Evolutionary conservation across 2,888 invertebrate genomes (phyloP), one percentile per base, ranked within the genome.

Genomic region (Philonicus albiceps): DNA sequence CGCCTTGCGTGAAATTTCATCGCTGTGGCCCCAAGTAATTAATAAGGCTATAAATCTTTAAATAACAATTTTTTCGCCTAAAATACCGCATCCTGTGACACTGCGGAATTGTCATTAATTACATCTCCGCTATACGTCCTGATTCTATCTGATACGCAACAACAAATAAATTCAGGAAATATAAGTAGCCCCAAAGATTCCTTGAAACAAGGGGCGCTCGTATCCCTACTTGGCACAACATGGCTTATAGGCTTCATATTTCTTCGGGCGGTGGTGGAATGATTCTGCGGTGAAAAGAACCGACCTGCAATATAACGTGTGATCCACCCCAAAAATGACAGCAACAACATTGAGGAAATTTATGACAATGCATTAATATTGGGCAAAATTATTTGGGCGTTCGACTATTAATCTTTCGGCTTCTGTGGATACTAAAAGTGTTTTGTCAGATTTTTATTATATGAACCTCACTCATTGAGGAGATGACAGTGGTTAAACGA

Each of bases 311-410:
- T 81, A 81, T 81, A 81, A 81, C 31, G 55, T 81, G 81, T 55
- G 81, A 81, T 81, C 81, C 81, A 81, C 81, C 81, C 81, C 55
- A 49, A 81, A 81, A 64, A 81, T 81, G 81, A 81, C 64, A 81
- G 81, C 31, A 81, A 64, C 81, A 53, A 55, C 81, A 81, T 81
- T 81, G 55, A 64, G 55, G n/a, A 81, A 81, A 81, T 81, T 81
- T 81, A 81, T 81, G 55, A 55, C 81, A 81, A 81, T 55, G 49
- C 81, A 81, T 81, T 81, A 81, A 55, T 81, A 81, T 81, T 64
- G 55, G 81, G 22, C 55, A 31, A 81, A 81, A 81, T 81, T 81
- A 81, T 81, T 81, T 81, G 81, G 81, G 81, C 81, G 81, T 81
- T 55, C 81, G 55, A 30, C 81, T 81, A 81, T 81, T 81, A 81